Percentiles rank a stretch among this genome's conserved stretches.
Evolutionary conservation across 2,797 vertebrate species (phyloP).

Genomic region (Melanotaenia nigrans): DNA sequence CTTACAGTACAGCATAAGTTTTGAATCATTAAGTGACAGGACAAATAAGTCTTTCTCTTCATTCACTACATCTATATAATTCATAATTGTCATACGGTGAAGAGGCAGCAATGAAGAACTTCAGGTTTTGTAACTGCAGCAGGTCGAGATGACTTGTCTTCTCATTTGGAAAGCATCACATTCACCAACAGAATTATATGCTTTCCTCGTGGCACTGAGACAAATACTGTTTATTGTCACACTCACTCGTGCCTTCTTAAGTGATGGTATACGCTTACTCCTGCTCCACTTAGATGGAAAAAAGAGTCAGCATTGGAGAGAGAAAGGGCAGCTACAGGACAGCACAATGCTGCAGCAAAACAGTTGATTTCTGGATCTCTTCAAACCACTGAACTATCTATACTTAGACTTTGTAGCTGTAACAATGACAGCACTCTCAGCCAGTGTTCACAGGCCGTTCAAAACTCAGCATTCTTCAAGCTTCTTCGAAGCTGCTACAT

Average conservation of each 20-base stretch:
- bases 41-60: conserved; percentile 12
- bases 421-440: conserved; percentile 51
- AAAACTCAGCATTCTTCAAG: conserved; percentile 55
- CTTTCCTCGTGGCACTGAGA: conserved; percentile 72
- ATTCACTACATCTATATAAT: conserved; percentile 25
- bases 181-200: conserved; percentile 73
- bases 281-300: conserved; percentile 55
- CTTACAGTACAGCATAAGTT: conserved; percentile 54
- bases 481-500: conserved; percentile 65
- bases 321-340: conserved; percentile 61
- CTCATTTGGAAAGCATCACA: conserved; percentile 78
- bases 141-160: conserved; percentile 68
- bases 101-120: conserved; percentile 58
- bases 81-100: conserved; percentile 42
- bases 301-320: conserved; percentile 48
- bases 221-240: conserved; percentile 76
- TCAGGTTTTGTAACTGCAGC: conserved; percentile 66
- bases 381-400: conserved; percentile 55
- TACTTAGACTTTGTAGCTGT: conserved; percentile 36
- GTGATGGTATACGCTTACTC: conserved; percentile 68
- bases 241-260: conserved; percentile 58
- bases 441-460: conserved; percentile 54
- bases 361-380: conserved; percentile 54
- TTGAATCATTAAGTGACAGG: conserved; percentile 23
- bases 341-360: conserved; percentile 36